A percentile compares a stretch with the other conserved stretches of the same genome.
These are phyloP conservation scores for Hystrix brachyura DNA, from an alignment of 2,113 vertebrate genomes.

Conservation along the genomic window DNA sequence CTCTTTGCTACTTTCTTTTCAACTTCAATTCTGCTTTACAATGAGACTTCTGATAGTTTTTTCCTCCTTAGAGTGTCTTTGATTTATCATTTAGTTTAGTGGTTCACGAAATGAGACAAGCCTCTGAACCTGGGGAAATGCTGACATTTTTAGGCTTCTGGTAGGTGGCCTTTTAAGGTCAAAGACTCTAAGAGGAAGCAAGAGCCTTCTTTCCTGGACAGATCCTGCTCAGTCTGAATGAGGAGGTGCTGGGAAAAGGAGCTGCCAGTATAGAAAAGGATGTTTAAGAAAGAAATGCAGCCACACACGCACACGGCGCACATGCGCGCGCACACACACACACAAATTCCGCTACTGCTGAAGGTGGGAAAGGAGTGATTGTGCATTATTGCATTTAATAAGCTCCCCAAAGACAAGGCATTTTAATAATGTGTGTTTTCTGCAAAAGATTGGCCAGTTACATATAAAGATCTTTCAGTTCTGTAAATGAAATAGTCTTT, in stretches of 20 bases:
- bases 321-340: not conserved
- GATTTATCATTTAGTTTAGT: constrained; percentile 79
- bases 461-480: constrained; percentile 20
- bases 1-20: constrained; percentile 72
- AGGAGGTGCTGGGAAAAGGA: constrained; percentile 13
- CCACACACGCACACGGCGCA: not conserved
- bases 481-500: constrained; percentile 19
- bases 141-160: constrained; percentile 74
- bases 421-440: not conserved
- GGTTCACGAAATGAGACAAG: constrained; percentile 70
- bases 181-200: constrained; percentile 54
- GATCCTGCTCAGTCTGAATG: constrained; percentile 21
- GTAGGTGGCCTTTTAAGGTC: constrained; percentile 72
- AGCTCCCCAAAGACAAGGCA: not conserved
- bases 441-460: not conserved
- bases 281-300: constrained; percentile 41
- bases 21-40: constrained; percentile 76
- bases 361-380: not conserved
- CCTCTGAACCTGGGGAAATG: constrained; percentile 60
- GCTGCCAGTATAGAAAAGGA: not conserved
- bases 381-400: not conserved
- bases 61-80: constrained; percentile 52
- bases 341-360: not conserved
- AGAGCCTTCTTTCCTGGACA: not conserved
- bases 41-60: constrained; percentile 56